These are phyloP conservation scores for Canis aureus DNA, from an alignment of 2,113 vertebrate species.

Conservation along the genomic window DNA sequence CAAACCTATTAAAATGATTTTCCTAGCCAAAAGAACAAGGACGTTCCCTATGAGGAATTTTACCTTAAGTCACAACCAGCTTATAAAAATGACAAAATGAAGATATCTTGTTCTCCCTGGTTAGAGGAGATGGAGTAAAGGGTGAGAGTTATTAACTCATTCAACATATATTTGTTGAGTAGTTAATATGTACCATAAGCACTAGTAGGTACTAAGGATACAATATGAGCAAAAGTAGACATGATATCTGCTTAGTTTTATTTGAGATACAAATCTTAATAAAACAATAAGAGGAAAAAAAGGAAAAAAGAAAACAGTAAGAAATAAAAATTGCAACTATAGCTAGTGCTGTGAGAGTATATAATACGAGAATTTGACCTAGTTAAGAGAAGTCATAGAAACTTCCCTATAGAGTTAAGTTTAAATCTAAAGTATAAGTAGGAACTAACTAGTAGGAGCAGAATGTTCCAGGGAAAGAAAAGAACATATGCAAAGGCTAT, in stretches of 20 bases:
- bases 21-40: not conserved
- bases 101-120: not conserved
- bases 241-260: conserved; percentile 4
- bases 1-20: not conserved
- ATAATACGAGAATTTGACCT: not conserved
- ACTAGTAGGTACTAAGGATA: not conserved
- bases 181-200: not conserved
- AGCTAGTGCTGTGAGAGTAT: not conserved
- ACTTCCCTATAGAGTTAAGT: not conserved
- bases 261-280: not conserved
- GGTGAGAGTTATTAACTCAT: not conserved
- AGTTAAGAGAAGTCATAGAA: not conserved
- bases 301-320: not conserved
- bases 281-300: not conserved
- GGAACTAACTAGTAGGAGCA: not conserved
- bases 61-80: not conserved
- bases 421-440: not conserved
- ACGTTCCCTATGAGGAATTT: not conserved
- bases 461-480: not conserved
- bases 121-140: not conserved
- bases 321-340: conserved; percentile 12
- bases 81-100: conserved; percentile 18
- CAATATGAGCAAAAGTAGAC: not conserved
- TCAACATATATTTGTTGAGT: not conserved
- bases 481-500: not conserved